phyloP scores from a whole-genome alignment of 2,888 invertebrate genomes.

The Scaptomyza caliginosa region DNA sequence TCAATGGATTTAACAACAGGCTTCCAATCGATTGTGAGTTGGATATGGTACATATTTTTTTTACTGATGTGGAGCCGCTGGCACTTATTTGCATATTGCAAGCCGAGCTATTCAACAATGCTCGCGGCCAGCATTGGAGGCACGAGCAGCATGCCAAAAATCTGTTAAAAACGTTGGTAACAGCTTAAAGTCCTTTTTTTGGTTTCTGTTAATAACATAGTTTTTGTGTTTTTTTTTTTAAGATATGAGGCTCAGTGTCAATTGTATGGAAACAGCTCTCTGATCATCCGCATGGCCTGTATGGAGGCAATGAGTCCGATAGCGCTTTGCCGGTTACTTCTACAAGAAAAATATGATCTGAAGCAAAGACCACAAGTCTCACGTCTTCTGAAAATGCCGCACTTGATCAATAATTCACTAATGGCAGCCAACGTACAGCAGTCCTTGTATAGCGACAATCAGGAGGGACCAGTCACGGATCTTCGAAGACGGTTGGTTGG shows the following conservation, averaged over 20 bases:
- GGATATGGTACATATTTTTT: slow-evolving; percentile 85
- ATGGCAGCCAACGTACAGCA: slow-evolving; percentile 84
- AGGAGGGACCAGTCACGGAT: slow-evolving; percentile 93
- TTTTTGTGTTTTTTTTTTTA: neutral
- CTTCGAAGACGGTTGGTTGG: slow-evolving; percentile 91
- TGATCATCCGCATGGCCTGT: slow-evolving; percentile 77
- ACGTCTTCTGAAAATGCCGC: slow-evolving; percentile 79
- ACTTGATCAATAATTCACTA: slow-evolving; percentile 77
- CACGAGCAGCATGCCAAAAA: slow-evolving; percentile 86
- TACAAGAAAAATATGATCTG: slow-evolving; percentile 78
- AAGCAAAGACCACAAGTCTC: slow-evolving; percentile 69
- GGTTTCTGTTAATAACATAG: neutral
- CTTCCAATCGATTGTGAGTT: slow-evolving; percentile 87
- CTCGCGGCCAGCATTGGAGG: slow-evolving; percentile 87
- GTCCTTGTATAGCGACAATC: slow-evolving; percentile 92
- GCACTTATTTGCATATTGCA: slow-evolving; percentile 90
- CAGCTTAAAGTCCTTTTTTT: neutral
- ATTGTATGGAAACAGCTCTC: slow-evolving; percentile 40
- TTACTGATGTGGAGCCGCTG: slow-evolving; percentile 85
- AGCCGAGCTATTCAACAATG: slow-evolving; percentile 87
- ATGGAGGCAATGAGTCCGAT: slow-evolving; percentile 75
- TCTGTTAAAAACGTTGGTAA: slow-evolving; percentile 83
- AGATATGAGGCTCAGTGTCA: slow-evolving; percentile 70
- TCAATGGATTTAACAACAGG: slow-evolving; percentile 85
- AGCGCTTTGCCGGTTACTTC: slow-evolving; percentile 75